Evolutionary conservation across 2,888 invertebrate species (phyloP), one percentile per base, ranked within the genome.

Genomic region (Lampropteryx suffumata): DNA sequence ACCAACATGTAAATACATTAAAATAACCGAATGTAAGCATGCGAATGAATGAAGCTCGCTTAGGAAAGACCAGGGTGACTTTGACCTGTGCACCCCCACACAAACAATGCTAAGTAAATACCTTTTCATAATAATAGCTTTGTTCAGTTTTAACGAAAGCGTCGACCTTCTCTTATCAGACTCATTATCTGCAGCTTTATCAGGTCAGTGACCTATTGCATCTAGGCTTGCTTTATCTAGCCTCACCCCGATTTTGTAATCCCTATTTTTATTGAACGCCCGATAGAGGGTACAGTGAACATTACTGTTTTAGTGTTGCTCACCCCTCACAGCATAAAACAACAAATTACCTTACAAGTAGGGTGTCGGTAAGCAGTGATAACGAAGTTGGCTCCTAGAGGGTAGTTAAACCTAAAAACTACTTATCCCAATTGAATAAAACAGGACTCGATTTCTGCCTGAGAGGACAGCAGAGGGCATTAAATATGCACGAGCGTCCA

Each of bases 391-490:
- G 13, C n/a, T 12, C n/a, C 10, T n/a, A 26, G 11, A 5, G n/a
- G 9, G 12, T 10, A 21, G 36, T 24, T 12, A 40, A 21, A 21
- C 29, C 35, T 9, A 29, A 49, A 37, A 51, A 47, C 51, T 42
- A 49, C 57, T 55, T 55, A 50, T 42, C 50, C 45, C 24, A 37
- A 42, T 52, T 55, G 41, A 58, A 58, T 58, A 58, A 55, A 55
- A 52, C 47, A 52, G 44, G 44, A 44, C n/a, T 41, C 14, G 26
- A 17, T 29, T 35, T 13, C 48, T 4, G 35, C 35, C 36, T 3
- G 11, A 10, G 34, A 10, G 17, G n/a, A n/a, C n/a, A n/a, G n/a
- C n/a, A n/a, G n/a, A n/a, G n/a, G n/a, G n/a, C n/a, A n/a, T n/a
- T n/a, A n/a, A n/a, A n/a, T n/a, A n/a, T n/a, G n/a, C n/a, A n/a